A percentile compares a stretch with the other conserved stretches of the same genome.
phyloP scores from a whole-genome alignment of 2,113 vertebrate species.

The Microtus montanus region DNA sequence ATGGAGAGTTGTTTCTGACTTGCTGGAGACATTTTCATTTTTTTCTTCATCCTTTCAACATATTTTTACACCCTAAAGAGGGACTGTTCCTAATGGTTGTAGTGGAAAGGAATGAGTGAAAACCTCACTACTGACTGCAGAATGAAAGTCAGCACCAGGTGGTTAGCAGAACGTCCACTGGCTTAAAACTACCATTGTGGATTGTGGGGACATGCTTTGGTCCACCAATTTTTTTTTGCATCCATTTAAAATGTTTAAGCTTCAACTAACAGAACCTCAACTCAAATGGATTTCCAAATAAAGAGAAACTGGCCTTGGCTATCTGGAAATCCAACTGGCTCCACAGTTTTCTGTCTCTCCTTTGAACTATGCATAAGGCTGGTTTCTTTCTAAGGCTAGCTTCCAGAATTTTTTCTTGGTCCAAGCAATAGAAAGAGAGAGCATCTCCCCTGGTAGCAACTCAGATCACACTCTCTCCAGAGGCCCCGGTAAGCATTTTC shows the following conservation, averaged over 20 bases:
- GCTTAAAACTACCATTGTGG: background rate
- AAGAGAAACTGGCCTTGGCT: background rate
- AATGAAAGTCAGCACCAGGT: background rate
- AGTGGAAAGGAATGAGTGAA: background rate
- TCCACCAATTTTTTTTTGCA: background rate
- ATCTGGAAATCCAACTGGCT: constrained; percentile 32
- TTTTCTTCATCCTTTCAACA: constrained; percentile 43
- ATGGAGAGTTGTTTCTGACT: constrained; percentile 43
- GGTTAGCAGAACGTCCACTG: background rate
- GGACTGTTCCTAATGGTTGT: constrained; percentile 35
- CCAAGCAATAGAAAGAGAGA: background rate
- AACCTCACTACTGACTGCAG: background rate
- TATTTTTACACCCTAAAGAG: constrained; percentile 67
- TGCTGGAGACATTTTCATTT: constrained; percentile 62
- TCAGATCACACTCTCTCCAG: background rate
- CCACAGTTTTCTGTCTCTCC: background rate
- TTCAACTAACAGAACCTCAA: constrained; percentile 47
- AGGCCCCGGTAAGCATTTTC: background rate
- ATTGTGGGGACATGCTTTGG: background rate
- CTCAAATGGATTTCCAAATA: constrained; percentile 30
- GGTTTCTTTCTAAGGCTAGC: background rate
- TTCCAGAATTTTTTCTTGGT: background rate
- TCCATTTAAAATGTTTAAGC: constrained; percentile 39
- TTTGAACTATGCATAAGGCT: too few species aligned
- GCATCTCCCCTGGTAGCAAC: background rate